Percentiles rank a stretch among this genome's conserved stretches.
Conservation (phyloP, 2,113 vertebrate species). For the Anhinga anhinga region DNA sequence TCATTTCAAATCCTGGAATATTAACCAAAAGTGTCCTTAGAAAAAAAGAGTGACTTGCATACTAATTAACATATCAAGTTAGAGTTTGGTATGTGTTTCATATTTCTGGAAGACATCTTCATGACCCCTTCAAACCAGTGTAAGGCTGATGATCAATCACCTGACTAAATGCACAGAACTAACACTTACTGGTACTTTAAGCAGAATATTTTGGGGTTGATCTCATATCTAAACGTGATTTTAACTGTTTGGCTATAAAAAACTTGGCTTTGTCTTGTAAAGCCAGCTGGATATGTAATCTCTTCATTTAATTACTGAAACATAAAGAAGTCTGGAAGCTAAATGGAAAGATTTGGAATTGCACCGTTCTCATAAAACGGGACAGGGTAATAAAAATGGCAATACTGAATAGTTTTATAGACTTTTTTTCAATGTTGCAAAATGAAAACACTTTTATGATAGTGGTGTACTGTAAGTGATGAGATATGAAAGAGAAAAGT, state of each 20-base stretch:
- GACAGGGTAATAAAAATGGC: not conserved
- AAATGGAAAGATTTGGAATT: not conserved
- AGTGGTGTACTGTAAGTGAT: not conserved
- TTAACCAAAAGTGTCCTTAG: not conserved
- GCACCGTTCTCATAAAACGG: not conserved
- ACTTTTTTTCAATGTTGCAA: not conserved
- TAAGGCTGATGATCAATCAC: not conserved
- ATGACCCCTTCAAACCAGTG: not conserved
- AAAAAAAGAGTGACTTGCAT: not conserved
- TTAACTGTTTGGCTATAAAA: not conserved
- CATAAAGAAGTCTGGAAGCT: not conserved
- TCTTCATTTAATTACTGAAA: not conserved
- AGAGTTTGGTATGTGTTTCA: not conserved
- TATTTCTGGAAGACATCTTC: not conserved
- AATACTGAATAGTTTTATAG: not conserved
- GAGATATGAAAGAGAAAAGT: not conserved
- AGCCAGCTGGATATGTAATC: not conserved
- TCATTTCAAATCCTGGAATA: not conserved
- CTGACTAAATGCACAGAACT: slow-evolving; percentile 1
- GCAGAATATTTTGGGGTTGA: not conserved
- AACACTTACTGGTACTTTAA: not conserved
- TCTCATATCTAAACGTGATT: not conserved
- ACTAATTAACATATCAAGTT: not conserved
- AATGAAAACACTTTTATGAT: not conserved
- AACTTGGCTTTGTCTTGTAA: not conserved